Evolutionary conservation across 1,140 invertebrate genomes (phyloP).

Genomic region (Helicoverpa zea): DNA sequence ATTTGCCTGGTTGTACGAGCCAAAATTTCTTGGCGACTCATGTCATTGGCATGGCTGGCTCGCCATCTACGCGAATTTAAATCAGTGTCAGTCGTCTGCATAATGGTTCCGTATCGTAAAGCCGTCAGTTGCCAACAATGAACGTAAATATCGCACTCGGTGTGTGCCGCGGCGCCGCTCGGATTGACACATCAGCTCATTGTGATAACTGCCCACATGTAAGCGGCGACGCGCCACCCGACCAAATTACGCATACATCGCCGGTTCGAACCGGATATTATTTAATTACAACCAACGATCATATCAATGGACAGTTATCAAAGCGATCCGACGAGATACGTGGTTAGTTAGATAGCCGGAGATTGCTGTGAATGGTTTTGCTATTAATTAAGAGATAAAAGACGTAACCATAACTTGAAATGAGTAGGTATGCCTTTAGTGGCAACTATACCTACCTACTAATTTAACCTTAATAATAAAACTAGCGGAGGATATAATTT

Average conservation of each 20-base stretch:
- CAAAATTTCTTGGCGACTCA: slow-evolving; percentile 41
- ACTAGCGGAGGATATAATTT: background rate
- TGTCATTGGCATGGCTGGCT: slow-evolving; percentile 32
- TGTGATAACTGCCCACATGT: slow-evolving; percentile 43
- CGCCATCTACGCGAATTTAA: slow-evolving; percentile 45
- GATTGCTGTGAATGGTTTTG: slow-evolving; percentile 46
- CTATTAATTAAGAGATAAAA: slow-evolving; percentile 60
- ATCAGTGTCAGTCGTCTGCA: slow-evolving; percentile 43
- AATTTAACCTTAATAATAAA: background rate
- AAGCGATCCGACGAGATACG: slow-evolving; percentile 23
- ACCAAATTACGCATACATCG: slow-evolving; percentile 32
- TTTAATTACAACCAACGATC: slow-evolving; percentile 35
- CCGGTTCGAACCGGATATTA: slow-evolving; percentile 26
- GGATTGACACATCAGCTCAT: slow-evolving; percentile 58
- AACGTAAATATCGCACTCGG: slow-evolving; percentile 61
- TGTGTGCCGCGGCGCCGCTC: slow-evolving; percentile 2
- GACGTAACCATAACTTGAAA: slow-evolving; percentile 30
- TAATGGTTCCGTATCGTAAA: slow-evolving; percentile 46
- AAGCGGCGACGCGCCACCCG: slow-evolving; percentile 15
- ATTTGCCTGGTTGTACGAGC: background rate
- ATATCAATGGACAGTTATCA: slow-evolving; percentile 41
- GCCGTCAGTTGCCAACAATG: slow-evolving; percentile 55
- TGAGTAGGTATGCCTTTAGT: background rate
- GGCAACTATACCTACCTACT: background rate
- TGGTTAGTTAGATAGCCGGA: slow-evolving; percentile 22